Conservation (phyloP, 1,140 invertebrate genomes). For the Andricus grossulariae region DNA sequence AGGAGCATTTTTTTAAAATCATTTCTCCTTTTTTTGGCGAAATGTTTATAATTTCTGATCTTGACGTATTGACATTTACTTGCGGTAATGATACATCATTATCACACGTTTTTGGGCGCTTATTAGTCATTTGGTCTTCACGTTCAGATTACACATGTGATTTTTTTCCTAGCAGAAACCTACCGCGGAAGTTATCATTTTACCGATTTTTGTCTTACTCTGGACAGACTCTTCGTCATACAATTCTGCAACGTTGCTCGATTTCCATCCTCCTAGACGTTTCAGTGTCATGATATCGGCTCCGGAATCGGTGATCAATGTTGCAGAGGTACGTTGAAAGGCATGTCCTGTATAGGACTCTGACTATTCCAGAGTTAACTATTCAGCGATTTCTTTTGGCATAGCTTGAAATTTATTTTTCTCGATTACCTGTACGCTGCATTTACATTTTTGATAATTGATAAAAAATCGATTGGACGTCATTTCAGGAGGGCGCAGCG, state of each 20-base stretch:
- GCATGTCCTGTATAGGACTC: conserved; percentile 39
- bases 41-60: too few species aligned
- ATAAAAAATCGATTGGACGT: conserved; percentile 18
- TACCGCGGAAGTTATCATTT: neutral
- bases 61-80: neutral
- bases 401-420: conserved; percentile 27
- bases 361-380: conserved; percentile 3
- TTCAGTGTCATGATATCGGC: conserved; percentile 40
- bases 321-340: conserved; percentile 37
- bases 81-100: neutral
- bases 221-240: conserved; percentile 44
- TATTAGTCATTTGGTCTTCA: neutral
- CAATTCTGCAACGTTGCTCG: too few species aligned
- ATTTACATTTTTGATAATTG: too few species aligned
- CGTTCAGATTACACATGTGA: too few species aligned
- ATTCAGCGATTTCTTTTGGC: conserved; percentile 6
- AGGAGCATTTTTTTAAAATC: neutral
- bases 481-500: neutral
- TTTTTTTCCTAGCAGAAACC: neutral
- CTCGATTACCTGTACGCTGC: too few species aligned
- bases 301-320: conserved; percentile 36
- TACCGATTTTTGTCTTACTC: conserved; percentile 34
- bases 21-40: neutral
- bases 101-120: neutral
- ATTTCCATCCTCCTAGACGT: conserved; percentile 46